A percentile compares a stretch with the other conserved stretches of the same genome.
Evolutionary conservation across 2,113 vertebrate genomes (phyloP).

Genomic region (Cottus gobio): DNA sequence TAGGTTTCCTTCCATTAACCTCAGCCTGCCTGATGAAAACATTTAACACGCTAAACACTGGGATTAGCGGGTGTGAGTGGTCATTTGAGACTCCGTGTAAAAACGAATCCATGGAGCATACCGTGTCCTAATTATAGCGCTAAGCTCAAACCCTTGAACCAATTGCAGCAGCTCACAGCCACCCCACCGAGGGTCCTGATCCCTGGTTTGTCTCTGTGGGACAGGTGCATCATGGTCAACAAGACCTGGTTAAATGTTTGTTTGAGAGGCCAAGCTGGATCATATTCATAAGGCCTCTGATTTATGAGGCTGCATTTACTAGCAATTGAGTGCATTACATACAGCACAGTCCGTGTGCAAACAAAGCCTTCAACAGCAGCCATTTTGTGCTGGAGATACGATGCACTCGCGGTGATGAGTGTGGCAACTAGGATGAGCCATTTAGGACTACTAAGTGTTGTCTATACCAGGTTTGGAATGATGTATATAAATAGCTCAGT

Average conservation of each 20-base stretch:
- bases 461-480: conserved; percentile 12
- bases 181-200: conserved; percentile 59
- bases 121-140: conserved; percentile 65
- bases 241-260: conserved; percentile 78
- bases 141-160: conserved; percentile 62
- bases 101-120: conserved; percentile 47
- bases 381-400: conserved; percentile 55
- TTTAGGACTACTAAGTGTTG: conserved; percentile 19
- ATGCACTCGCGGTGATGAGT: conserved; percentile 29
- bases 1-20: background rate
- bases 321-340: conserved; percentile 76
- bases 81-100: conserved; percentile 43
- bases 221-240: conserved; percentile 53
- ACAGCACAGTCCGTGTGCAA: conserved; percentile 63
- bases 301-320: conserved; percentile 79
- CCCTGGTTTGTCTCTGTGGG: conserved; percentile 54
- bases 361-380: conserved; percentile 60
- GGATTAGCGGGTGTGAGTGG: conserved; percentile 30
- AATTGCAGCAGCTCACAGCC: conserved; percentile 61
- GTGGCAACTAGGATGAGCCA: conserved; percentile 24
- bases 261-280: conserved; percentile 60
- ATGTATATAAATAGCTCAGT: background rate
- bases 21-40: background rate
- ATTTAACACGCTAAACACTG: conserved; percentile 19
- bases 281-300: conserved; percentile 67